A percentile compares a stretch with the other conserved stretches of the same genome.
Evolutionary conservation across 2,113 vertebrate species (phyloP).

Genomic region (Parotia lawesii): DNA sequence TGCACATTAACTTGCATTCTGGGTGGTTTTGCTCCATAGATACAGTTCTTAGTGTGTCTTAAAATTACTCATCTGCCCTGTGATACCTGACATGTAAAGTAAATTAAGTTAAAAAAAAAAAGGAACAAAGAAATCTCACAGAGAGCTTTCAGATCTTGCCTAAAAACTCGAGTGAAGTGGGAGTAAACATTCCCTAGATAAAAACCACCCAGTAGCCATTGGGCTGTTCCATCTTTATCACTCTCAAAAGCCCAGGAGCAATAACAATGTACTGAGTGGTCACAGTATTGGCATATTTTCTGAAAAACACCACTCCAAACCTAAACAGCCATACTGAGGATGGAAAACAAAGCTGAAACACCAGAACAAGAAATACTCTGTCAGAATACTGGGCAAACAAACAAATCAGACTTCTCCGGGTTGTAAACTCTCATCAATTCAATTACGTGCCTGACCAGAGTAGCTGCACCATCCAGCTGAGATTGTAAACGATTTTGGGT

Average conservation of each 20-base stretch:
- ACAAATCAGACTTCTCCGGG: neutral
- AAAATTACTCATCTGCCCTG: neutral
- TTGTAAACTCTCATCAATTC: neutral
- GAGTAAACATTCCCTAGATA: neutral
- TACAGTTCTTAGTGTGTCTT: rapidly evolving
- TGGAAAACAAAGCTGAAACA: neutral
- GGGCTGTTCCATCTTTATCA: neutral
- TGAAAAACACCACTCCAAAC: neutral
- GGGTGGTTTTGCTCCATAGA: neutral
- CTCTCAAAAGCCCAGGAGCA: neutral
- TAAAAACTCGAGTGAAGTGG: neutral
- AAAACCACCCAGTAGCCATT: neutral
- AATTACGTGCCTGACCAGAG: neutral
- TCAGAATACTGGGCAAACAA: neutral
- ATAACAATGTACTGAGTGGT: neutral
- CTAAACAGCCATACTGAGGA: neutral
- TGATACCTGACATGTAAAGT: neutral
- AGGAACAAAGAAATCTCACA: neutral
- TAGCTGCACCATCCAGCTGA: neutral
- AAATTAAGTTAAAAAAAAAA: neutral
- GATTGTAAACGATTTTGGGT: neutral
- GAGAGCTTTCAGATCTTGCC: neutral
- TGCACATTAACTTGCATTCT: neutral
- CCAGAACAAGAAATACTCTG: neutral
- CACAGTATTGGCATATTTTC: neutral